Evolutionary conservation across 1,140 invertebrate genomes (phyloP).

Genomic region (Cyrtorhinus lividipennis): DNA sequence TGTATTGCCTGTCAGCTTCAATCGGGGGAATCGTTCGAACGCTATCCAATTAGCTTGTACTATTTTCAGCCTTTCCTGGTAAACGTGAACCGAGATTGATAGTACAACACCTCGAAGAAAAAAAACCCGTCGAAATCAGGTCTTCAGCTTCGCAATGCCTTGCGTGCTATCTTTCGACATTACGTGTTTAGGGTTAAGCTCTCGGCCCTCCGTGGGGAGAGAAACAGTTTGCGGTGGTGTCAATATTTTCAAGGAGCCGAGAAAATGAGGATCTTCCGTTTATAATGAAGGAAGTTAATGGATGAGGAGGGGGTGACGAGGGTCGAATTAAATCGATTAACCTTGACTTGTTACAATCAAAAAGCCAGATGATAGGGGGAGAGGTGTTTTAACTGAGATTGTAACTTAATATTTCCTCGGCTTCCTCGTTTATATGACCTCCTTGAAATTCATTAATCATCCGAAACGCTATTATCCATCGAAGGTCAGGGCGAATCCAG

Average conservation of each 20-base stretch:
- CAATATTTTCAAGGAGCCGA: not conserved
- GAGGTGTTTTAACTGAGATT: not conserved
- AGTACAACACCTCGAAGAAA: too few relatives aligned
- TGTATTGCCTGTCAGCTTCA: too few relatives aligned
- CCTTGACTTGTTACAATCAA: not conserved
- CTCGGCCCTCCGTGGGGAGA: not conserved
- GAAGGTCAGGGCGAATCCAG: too few relatives aligned
- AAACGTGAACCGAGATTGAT: too few relatives aligned
- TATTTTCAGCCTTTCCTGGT: too few relatives aligned
- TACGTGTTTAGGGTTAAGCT: not conserved
- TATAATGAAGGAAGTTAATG: not conserved
- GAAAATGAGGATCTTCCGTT: not conserved
- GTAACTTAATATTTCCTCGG: not conserved
- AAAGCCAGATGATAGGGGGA: not conserved
- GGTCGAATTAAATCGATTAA: not conserved
- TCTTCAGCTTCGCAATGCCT: too few relatives aligned
- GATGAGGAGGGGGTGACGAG: too few relatives aligned
- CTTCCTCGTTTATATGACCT: not conserved
- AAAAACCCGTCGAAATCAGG: too few relatives aligned
- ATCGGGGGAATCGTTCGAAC: too few relatives aligned
- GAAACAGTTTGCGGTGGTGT: not conserved
- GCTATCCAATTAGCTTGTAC: too few relatives aligned
- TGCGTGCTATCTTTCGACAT: not conserved
- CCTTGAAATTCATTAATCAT: not conserved
- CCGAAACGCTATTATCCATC: too few relatives aligned